A percentile compares a stretch with the other conserved stretches of the same genome.
Conservation (phyloP, 2,888 invertebrate genomes). For the Myopa tessellatipennis region DNA sequence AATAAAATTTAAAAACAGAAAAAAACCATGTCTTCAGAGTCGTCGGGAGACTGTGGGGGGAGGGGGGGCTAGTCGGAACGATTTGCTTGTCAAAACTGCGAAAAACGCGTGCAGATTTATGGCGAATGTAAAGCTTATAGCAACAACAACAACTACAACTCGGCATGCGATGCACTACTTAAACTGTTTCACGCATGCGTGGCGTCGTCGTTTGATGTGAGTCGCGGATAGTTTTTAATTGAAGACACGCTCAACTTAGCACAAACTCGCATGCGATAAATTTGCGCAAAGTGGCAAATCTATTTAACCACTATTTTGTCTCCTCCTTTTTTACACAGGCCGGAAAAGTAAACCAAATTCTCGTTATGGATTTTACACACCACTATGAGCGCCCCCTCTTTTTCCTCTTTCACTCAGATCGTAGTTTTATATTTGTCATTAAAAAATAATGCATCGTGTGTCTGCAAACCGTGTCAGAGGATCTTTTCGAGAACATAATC, state of each 20-base stretch:
- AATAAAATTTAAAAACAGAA: background rate
- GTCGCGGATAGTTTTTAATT: conserved; percentile 5
- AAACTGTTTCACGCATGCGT: conserved; percentile 36
- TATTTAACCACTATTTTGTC: no score
- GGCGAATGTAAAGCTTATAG: background rate
- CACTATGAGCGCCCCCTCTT: no score
- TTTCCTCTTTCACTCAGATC: no score
- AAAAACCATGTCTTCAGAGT: background rate
- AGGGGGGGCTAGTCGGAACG: conserved; percentile 13
- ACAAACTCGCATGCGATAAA: conserved; percentile 26
- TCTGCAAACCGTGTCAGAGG: no score
- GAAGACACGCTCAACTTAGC: background rate
- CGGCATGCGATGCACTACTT: background rate
- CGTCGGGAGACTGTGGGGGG: background rate
- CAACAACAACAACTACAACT: conserved; percentile 2
- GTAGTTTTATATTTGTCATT: no score
- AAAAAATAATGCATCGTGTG: no score
- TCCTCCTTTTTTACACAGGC: background rate
- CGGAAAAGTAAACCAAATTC: background rate
- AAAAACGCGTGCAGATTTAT: conserved; percentile 22
- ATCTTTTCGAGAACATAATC: no score
- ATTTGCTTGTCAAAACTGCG: conserved; percentile 18
- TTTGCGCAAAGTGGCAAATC: background rate
- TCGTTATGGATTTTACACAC: no score
- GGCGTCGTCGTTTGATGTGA: conserved; percentile 18